Percentiles rank a stretch among this genome's conserved stretches.
Evolutionary conservation across 2,113 vertebrate species (phyloP).

Genomic region (Ranitomeya variabilis): DNA sequence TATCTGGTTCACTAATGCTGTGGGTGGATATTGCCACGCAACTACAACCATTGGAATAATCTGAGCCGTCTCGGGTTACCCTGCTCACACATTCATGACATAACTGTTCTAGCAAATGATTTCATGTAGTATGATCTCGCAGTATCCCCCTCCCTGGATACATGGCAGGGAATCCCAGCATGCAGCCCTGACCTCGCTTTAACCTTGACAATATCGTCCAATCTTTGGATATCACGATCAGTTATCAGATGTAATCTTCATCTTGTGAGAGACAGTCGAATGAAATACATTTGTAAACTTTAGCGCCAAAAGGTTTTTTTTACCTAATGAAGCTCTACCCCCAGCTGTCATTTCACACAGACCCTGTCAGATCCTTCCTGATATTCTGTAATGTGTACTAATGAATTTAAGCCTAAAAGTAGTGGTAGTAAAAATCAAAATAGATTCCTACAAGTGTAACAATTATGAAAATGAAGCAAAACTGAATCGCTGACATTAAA

Average conservation of each 20-base stretch:
- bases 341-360: neutral
- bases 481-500: too few relatives aligned
- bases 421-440: neutral
- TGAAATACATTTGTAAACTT: too few relatives aligned
- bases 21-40: slow-evolving; percentile 5
- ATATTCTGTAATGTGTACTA: neutral
- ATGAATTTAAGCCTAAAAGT: neutral
- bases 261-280: neutral
- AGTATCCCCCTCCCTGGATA: neutral
- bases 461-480: too few relatives aligned
- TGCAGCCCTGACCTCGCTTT: slow-evolving; percentile 41
- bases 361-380: neutral
- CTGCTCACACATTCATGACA: slow-evolving; percentile 42
- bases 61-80: neutral
- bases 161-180: slow-evolving; percentile 47
- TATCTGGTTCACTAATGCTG: neutral
- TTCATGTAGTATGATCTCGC: slow-evolving; percentile 36
- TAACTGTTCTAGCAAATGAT: slow-evolving; percentile 41
- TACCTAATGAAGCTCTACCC: neutral
- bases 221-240: neutral
- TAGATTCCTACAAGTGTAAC: neutral
- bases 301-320: neutral
- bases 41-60: slow-evolving; percentile 28
- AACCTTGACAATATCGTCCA: slow-evolving; percentile 33
- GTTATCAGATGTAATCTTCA: neutral